Base-by-base conservation (phyloP, 35 echinoderm and acorn worm genomes). In the Acanthaster planci region DNA sequence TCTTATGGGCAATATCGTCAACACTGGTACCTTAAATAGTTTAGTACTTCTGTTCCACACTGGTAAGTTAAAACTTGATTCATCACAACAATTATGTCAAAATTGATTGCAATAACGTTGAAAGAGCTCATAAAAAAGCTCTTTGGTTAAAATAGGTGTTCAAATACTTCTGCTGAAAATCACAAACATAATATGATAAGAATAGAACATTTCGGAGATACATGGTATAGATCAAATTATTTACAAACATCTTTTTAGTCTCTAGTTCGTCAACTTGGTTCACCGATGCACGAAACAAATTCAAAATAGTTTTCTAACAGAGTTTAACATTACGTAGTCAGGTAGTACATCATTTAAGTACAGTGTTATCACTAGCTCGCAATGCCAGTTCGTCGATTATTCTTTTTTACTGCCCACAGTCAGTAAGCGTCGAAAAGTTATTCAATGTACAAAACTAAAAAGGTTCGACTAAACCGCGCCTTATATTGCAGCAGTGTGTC, bases 401-500 rank as follows among this genome's bases (percentile, higher is more conserved):
- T 47, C n/a, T 59, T 59, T 59, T 0, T 10, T 72, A 72, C 64
- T 72, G 64, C 30, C 64, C 34, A 31, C 34, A 29, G 18, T 72
- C 64, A 72, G 29, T 31, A 72, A 34, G 10, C 64, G 26, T 72
- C 64, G 29, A 31, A 72, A 34, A 72, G 34, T 26, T 72, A 26
- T 51, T 30, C 17, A 44, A 30, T 53, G 30, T 31, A 81, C 7
- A 79, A 77, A 26, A 35, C 37, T 35, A 35, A 37, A 79, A 23
- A 79, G 51, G 18, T 44, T 32, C 1, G 32, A 81, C 40, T 26
- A 18, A 30, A 32, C 19, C 51, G 27, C 12, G 27, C 19, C 56
- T 22, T 83, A 83, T 83, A 83, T 83, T 34, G 87, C 87, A 67
- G 87, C 87, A 9, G 86, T 79, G 12, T 88, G 84, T 77, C 93